Evolutionary conservation across 2,113 vertebrate species (phyloP).

Genomic region (Epinephelus fuscoguttatus): DNA sequence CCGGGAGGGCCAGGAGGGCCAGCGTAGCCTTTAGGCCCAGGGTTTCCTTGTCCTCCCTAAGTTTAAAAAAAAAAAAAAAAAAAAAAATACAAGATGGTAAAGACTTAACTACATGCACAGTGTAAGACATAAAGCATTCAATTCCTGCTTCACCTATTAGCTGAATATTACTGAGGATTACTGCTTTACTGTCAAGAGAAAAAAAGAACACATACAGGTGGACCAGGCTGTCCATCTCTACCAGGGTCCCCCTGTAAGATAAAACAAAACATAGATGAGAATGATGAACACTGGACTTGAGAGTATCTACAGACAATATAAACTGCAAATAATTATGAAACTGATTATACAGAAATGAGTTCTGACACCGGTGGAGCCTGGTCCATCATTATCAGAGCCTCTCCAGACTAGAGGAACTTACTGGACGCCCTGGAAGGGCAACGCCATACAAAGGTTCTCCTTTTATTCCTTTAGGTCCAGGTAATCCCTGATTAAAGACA

Average conservation of each 20-base stretch:
- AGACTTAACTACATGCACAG: neutral
- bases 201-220: conserved; percentile 51
- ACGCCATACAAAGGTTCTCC: conserved; percentile 80
- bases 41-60: conserved; percentile 63
- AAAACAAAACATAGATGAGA: neutral
- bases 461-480: conserved; percentile 87
- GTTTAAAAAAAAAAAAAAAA: neutral
- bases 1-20: conserved; percentile 52
- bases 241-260: conserved; percentile 65
- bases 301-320: neutral
- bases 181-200: neutral
- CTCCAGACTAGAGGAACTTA: conserved; percentile 27
- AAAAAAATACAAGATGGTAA: neutral
- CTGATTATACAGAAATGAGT: neutral
- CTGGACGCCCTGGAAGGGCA: conserved; percentile 49
- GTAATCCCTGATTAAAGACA: conserved; percentile 76
- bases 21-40: conserved; percentile 43
- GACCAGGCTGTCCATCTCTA: conserved; percentile 37
- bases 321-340: neutral
- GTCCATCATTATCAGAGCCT: neutral
- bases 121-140: neutral
- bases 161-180: neutral
- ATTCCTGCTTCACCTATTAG: neutral
- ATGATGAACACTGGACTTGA: neutral
- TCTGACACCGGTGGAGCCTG: neutral